Percentiles rank a stretch among this genome's conserved stretches.
These are phyloP conservation scores for Agrotis exclamationis DNA, from an alignment of 2,888 invertebrate species.

Conservation along the genomic window DNA sequence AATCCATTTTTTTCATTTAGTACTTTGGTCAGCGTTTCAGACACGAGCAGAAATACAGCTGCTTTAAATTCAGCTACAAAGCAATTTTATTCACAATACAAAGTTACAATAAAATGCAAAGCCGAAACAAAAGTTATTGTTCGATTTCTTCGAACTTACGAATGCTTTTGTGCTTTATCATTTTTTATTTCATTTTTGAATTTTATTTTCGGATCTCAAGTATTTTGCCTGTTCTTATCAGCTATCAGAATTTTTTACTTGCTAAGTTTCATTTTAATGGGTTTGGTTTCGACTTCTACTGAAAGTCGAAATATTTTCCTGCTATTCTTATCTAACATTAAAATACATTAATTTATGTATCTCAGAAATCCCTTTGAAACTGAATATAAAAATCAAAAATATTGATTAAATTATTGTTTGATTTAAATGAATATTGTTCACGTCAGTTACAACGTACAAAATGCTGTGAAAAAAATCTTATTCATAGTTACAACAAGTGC, in stretches of 20 bases:
- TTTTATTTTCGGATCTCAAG: not conserved
- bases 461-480: no score
- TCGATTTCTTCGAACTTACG: constrained; percentile 18
- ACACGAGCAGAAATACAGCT: constrained; percentile 10
- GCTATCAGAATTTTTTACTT: not conserved
- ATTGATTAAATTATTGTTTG: no score
- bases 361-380: no score
- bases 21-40: constrained; percentile 29
- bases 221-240: not conserved
- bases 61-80: constrained; percentile 34
- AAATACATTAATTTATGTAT: not conserved
- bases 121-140: constrained; percentile 6
- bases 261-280: not conserved
- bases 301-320: not conserved
- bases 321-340: not conserved
- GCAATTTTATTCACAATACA: constrained; percentile 14
- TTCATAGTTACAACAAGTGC: no score
- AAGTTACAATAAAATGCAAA: constrained; percentile 13
- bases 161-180: not conserved
- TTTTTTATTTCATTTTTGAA: not conserved
- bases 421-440: no score
- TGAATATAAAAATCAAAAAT: no score
- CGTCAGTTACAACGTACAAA: no score
- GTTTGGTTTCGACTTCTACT: not conserved
- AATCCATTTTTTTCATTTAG: constrained; percentile 2